A percentile compares a stretch with the other conserved stretches of the same genome.
phyloP scores from a whole-genome alignment of 2,797 vertebrate species.

The Sebastes baramenuke region DNA sequence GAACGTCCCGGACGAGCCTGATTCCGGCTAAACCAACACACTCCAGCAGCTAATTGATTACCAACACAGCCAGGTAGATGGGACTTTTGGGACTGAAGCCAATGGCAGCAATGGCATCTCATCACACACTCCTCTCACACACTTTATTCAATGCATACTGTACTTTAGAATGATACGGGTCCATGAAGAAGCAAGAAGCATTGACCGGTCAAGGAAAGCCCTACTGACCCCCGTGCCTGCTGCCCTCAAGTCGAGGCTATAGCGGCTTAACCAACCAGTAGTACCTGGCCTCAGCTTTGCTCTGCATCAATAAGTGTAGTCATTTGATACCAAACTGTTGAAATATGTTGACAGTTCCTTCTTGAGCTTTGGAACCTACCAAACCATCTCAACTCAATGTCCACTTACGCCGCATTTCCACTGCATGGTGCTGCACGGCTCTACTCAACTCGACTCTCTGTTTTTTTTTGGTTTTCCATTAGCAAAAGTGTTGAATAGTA shows the following conservation, averaged over 20 bases:
- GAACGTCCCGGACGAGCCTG: slow-evolving; percentile 3
- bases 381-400: neutral
- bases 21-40: slow-evolving; percentile 27
- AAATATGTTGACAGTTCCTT: neutral
- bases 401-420: neutral
- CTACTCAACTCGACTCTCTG: neutral
- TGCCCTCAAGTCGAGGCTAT: neutral
- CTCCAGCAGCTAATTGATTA: slow-evolving; percentile 24
- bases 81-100: neutral
- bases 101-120: neutral
- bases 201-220: neutral
- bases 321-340: neutral
- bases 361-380: neutral
- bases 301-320: neutral
- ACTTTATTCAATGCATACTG: neutral
- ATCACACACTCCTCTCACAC: neutral
- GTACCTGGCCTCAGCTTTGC: neutral
- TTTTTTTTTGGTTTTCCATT: neutral
- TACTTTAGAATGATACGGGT: neutral
- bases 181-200: neutral
- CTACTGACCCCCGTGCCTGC: neutral
- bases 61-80: neutral
- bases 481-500: neutral
- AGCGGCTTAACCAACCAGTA: neutral
- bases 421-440: neutral